Evolutionary conservation across 2,113 vertebrate species (phyloP).

Genomic region (Lontra canadensis): DNA sequence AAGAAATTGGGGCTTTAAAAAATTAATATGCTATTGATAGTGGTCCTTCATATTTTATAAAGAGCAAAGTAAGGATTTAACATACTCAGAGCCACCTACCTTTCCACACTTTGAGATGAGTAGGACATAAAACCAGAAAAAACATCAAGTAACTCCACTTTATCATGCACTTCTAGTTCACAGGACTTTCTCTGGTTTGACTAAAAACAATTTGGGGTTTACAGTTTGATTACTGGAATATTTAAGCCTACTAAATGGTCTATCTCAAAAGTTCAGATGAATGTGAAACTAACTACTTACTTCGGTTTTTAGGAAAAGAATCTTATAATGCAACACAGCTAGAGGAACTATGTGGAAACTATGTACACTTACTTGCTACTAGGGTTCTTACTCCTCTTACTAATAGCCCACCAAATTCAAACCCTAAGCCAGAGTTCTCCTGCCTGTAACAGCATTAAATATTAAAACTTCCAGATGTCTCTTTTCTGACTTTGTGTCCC

Average conservation of each 20-base stretch:
- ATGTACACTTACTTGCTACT: background rate
- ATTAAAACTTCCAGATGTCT: background rate
- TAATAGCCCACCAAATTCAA: slow-evolving; percentile 19
- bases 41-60: background rate
- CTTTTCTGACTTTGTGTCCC: background rate
- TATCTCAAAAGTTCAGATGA: background rate
- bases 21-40: background rate
- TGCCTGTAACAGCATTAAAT: background rate
- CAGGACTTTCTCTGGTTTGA: slow-evolving; percentile 5
- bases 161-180: background rate
- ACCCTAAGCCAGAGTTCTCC: background rate
- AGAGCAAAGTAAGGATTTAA: slow-evolving; percentile 37
- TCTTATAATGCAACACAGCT: background rate
- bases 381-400: background rate
- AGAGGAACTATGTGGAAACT: background rate
- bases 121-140: slow-evolving; percentile 17
- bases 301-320: background rate
- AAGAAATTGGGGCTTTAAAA: background rate
- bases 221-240: slow-evolving; percentile 1
- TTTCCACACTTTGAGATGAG: background rate
- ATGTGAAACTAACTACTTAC: background rate
- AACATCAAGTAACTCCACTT: background rate
- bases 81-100: background rate
- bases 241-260: background rate
- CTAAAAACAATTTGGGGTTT: background rate